Percentiles rank a stretch among this genome's conserved stretches.
Evolutionary conservation across 2,113 vertebrate genomes (phyloP).

Genomic region (Bubo scandiacus): DNA sequence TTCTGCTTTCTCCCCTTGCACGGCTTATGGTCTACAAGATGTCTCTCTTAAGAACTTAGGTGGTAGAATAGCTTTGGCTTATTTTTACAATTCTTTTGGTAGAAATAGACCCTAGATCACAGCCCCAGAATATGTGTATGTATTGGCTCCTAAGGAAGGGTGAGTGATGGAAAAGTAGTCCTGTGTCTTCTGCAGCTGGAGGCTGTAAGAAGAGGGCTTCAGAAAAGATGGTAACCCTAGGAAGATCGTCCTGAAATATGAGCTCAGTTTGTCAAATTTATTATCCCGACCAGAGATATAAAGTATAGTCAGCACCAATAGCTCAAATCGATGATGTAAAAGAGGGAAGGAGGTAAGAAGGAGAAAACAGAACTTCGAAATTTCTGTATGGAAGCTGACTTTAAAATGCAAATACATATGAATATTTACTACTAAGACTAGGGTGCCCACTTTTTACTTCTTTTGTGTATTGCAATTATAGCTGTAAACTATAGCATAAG

Average conservation of each 20-base stretch:
- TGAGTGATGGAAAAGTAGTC: neutral
- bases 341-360: neutral
- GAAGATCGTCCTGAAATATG: neutral
- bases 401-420: neutral
- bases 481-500: neutral
- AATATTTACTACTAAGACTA: neutral
- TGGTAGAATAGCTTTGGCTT: neutral
- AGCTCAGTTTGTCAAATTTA: neutral
- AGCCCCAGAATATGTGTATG: neutral
- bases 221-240: neutral
- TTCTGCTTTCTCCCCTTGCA: neutral
- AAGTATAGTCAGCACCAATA: neutral
- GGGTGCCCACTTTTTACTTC: neutral
- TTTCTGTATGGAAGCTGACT: neutral
- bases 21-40: neutral
- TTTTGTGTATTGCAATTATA: neutral
- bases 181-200: neutral
- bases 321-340: rapidly evolving
- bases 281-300: neutral
- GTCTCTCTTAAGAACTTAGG: neutral
- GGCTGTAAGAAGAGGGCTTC: neutral
- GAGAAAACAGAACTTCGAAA: neutral
- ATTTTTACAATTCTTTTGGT: neutral
- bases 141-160: neutral
- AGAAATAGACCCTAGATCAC: neutral